Conservation (phyloP, 2,888 invertebrate species). For the Lacanobia oleracea region DNA sequence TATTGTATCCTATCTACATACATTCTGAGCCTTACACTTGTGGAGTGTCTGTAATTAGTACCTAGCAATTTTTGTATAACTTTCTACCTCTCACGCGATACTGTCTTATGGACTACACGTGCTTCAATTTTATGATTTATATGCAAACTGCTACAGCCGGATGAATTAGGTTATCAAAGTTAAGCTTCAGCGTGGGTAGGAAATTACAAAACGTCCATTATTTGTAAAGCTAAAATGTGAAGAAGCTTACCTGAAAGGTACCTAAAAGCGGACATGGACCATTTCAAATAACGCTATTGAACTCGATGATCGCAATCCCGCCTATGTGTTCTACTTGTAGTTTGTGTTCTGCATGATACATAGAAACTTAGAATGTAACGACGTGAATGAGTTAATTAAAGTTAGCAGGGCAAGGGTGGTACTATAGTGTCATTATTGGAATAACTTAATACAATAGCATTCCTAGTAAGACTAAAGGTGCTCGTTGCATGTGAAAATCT, state of each 20-base stretch:
- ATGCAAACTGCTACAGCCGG: conserved; percentile 82
- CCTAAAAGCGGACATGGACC: conserved; percentile 43
- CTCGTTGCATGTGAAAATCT: conserved; percentile 54
- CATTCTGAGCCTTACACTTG: conserved; percentile 81
- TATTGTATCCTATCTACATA: conserved; percentile 77
- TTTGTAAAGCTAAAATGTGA: conserved; percentile 46
- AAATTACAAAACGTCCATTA: conserved; percentile 50
- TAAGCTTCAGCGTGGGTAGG: conserved; percentile 80
- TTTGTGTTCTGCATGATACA: conserved; percentile 83
- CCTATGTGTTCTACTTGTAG: conserved; percentile 80
- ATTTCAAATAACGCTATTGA: conserved; percentile 65
- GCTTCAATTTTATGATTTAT: conserved; percentile 83
- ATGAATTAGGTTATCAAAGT: conserved; percentile 66
- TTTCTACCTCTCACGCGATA: conserved; percentile 80
- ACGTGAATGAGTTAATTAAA: conserved; percentile 19
- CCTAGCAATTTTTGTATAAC: conserved; percentile 76
- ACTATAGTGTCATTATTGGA: conserved; percentile 28
- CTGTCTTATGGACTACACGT: conserved; percentile 81
- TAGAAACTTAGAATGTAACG: conserved; percentile 64
- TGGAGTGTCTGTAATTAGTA: conserved; percentile 85
- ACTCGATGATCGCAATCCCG: conserved; percentile 90
- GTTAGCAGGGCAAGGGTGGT: conserved; percentile 17
- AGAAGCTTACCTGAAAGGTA: conserved; percentile 55
- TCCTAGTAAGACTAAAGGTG: conserved; percentile 15
- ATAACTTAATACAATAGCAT: conserved; percentile 23